Conservation (phyloP, 2,888 invertebrate genomes). For the Stegana nigrithorax region DNA sequence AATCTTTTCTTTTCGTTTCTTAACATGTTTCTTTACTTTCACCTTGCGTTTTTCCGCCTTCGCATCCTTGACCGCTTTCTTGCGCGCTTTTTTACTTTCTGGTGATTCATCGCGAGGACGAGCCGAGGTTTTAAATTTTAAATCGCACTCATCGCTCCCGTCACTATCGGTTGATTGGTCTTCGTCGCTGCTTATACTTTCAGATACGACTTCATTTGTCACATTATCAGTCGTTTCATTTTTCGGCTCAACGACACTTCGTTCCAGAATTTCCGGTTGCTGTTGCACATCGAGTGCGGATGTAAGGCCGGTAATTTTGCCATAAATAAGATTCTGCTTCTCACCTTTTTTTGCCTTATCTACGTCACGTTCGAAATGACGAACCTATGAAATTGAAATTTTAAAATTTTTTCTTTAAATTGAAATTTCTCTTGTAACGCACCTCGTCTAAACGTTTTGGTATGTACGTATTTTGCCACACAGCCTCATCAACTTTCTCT, state of each 20-base stretch:
- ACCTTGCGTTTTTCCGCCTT: conserved; percentile 88
- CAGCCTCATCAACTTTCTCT: conserved; percentile 88
- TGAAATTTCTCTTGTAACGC: conserved; percentile 28
- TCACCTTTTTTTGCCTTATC: conserved; percentile 81
- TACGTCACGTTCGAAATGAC: conserved; percentile 88
- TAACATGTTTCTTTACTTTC: conserved; percentile 93
- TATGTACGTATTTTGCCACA: conserved; percentile 93
- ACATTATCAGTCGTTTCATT: conserved; percentile 21
- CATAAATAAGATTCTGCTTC: conserved; percentile 81
- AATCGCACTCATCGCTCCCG: conserved; percentile 54
- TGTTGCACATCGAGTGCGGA: conserved; percentile 81
- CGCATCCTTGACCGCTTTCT: conserved; percentile 88
- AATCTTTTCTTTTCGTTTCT: conserved; percentile 85
- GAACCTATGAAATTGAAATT: conserved; percentile 76
- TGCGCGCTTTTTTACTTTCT: conserved; percentile 84
- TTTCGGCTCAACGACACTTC: conserved; percentile 24
- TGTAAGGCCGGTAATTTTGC: conserved; percentile 87
- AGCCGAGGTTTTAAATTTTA: conserved; percentile 74
- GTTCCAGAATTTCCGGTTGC: conserved; percentile 73
- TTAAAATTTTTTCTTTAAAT: neutral
- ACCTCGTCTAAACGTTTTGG: conserved; percentile 93
- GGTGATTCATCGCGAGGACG: conserved; percentile 84
- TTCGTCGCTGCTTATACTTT: conserved; percentile 29
- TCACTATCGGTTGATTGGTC: conserved; percentile 26
- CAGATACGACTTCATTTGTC: conserved; percentile 38